Base-by-base conservation (phyloP, 2,797 vertebrate genomes). In the Taeniopygia guttata region DNA sequence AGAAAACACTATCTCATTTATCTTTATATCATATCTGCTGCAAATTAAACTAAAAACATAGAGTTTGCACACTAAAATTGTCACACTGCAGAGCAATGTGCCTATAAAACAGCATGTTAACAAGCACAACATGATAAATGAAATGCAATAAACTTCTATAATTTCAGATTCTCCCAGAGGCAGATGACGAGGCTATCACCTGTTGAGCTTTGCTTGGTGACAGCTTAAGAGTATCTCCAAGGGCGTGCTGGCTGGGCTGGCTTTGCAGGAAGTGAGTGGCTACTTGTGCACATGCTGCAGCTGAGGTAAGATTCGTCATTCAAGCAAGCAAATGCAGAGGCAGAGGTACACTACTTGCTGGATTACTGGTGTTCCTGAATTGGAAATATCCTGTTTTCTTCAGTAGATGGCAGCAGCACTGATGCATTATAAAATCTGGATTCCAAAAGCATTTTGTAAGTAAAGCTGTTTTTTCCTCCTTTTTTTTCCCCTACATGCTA, bases 71-170 rank as follows among this genome's bases (percentile, higher is more conserved):
- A 95, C 96, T 97, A 91, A 97, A 97, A 95, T 67, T 55, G 92
- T 96, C 97, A 87, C 97, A 96, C 97, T 89, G 94, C 2, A 17
- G 97, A 97, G 97, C 95, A 94, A 96, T 96, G 76, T 96, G 95
- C 93, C 97, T 92, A 97, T 98, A 98, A 98, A 98, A 97, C 97
- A 97, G 97, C 97, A 97, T 96, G 97, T 83, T 97, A 97, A 97
- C 94, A 97, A 97, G 94, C 93, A 94, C 46, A 43, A 89, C 95
- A 95, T 97, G 97, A 98, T 97, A 90, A 97, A 98, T 97, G 91
- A 67, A 90, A 89, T 84, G 88, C 75, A 95, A 96, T 97, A 97
- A 97, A 96, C 93, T 93, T 77, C 86, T 76, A 92, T 90, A 96
- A 97, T 97, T 97, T 97, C 86, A 90, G 49, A 96, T 97, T 96